Conservation (phyloP, 2,797 vertebrate species). For the Pipistrellus kuhlii region DNA sequence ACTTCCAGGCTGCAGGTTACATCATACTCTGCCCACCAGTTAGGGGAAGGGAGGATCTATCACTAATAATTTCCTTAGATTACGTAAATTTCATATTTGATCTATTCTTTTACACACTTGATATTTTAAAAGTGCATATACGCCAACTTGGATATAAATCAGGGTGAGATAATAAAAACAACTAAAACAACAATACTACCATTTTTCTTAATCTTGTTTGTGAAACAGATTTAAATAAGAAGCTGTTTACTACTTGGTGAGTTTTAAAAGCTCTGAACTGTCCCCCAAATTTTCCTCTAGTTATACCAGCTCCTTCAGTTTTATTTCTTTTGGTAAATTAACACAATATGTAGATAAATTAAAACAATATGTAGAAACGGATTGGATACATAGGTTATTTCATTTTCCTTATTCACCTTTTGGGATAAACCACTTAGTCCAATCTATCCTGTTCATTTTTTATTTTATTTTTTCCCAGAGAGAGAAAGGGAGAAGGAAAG, state of each 20-base stretch:
- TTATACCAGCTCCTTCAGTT: not conserved
- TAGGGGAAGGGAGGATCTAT: too few relatives aligned
- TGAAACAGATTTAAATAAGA: not conserved
- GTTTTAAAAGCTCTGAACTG: not conserved
- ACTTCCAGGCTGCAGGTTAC: too few relatives aligned
- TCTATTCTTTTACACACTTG: not conserved
- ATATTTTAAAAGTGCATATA: not conserved
- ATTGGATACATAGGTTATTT: not conserved
- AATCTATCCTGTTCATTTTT: not conserved
- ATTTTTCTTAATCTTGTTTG: not conserved
- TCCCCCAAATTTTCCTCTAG: not conserved
- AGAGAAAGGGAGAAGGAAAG: too few relatives aligned
- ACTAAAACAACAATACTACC: not conserved
- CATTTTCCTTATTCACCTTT: not conserved
- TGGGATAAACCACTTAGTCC: not conserved
- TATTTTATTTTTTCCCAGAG: too few relatives aligned
- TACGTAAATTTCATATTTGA: not conserved
- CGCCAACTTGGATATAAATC: not conserved
- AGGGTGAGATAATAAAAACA: not conserved
- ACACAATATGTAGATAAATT: not conserved
- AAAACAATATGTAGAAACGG: not conserved
- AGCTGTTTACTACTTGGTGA: not conserved
- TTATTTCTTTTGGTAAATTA: not conserved
- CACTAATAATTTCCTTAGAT: not conserved
- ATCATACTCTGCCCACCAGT: too few relatives aligned